A percentile compares a stretch with the other conserved stretches of the same genome.
These are phyloP conservation scores for Andrena bucephala DNA, from an alignment of 2,888 invertebrate species.

Conservation along the genomic window DNA sequence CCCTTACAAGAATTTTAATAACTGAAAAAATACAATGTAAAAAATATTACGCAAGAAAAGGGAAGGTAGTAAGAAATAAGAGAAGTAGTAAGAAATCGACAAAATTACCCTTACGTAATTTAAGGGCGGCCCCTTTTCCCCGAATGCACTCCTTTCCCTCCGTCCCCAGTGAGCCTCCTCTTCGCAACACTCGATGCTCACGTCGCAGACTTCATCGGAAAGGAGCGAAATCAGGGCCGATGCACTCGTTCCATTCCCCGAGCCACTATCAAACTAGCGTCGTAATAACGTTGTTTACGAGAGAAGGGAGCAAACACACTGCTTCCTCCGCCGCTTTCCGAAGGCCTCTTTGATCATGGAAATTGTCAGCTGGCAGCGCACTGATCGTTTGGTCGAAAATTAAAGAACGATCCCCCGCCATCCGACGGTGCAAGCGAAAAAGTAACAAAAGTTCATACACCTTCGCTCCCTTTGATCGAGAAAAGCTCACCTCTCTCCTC, in stretches of 20 bases:
- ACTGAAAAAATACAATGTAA: too few species aligned
- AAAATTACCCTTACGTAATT: too few species aligned
- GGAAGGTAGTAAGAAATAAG: too few species aligned
- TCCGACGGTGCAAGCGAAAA: not conserved
- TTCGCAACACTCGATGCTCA: not conserved
- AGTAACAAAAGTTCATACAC: not conserved
- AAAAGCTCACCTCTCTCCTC: too few species aligned
- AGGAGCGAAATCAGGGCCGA: not conserved
- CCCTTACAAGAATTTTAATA: too few species aligned
- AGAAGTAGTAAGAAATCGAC: too few species aligned
- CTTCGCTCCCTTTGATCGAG: not conserved
- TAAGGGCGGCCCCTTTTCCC: too few species aligned
- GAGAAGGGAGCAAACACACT: not conserved
- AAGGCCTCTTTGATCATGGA: conserved; percentile 15
- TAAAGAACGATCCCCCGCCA: not conserved
- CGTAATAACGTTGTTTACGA: conserved; percentile 3
- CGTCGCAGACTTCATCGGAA: not conserved
- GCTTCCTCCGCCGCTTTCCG: not conserved
- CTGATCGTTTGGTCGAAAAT: conserved; percentile 3
- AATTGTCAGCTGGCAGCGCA: conserved; percentile 5
- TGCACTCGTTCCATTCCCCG: not conserved
- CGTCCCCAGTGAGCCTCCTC: not conserved
- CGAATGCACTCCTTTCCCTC: not conserved
- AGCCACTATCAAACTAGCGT: not conserved
- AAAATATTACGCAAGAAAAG: too few species aligned